Conservation (phyloP, 2,888 invertebrate genomes). For the Epistrophella euchroma region DNA sequence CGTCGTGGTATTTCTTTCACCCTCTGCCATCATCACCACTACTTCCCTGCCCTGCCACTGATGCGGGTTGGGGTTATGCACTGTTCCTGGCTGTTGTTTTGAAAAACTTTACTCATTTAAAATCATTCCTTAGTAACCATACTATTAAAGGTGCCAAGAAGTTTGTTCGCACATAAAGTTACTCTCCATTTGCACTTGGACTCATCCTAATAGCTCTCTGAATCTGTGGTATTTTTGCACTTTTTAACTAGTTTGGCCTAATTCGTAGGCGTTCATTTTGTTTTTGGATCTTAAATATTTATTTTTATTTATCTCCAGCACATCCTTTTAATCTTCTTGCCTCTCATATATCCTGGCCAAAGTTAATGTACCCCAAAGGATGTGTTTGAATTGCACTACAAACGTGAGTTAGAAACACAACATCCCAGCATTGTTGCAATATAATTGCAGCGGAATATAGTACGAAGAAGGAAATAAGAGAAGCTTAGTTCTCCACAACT, state of each 20-base stretch:
- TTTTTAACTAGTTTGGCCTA: constrained; percentile 71
- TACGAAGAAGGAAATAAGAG: not conserved
- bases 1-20: constrained; percentile 1
- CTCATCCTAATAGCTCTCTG: constrained; percentile 33
- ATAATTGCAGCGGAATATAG: not conserved
- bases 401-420: constrained; percentile 49
- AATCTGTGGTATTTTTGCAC: constrained; percentile 50
- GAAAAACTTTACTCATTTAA: constrained; percentile 59
- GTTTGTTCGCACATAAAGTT: constrained; percentile 46
- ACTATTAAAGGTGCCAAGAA: constrained; percentile 69
- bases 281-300: constrained; percentile 6
- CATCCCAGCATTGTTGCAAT: constrained; percentile 44
- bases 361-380: constrained; percentile 46
- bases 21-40: no score
- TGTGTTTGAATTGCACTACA: constrained; percentile 34
- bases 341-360: constrained; percentile 10
- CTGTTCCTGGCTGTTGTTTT: not conserved
- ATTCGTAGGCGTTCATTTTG: constrained; percentile 39
- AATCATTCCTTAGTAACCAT: constrained; percentile 41
- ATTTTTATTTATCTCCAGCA: constrained; percentile 9
- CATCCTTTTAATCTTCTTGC: constrained; percentile 29
- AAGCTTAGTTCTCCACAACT: not conserved
- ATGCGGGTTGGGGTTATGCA: not conserved
- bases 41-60: no score
- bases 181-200: constrained; percentile 54